Evolutionary conservation across 2,797 vertebrate species (phyloP).

Genomic region (Morus bassanus): DNA sequence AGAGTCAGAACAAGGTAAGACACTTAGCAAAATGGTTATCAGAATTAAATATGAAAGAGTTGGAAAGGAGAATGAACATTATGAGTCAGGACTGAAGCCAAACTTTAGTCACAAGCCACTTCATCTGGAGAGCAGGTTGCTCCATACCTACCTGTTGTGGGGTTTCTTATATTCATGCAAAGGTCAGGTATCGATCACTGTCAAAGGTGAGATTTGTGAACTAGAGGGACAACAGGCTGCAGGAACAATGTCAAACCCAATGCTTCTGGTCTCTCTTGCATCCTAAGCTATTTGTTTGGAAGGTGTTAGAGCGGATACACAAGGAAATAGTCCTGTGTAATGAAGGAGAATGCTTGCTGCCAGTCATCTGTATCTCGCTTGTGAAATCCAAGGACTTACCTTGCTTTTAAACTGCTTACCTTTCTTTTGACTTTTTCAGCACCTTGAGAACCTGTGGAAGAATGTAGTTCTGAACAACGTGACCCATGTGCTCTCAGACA

Average conservation of each 20-base stretch:
- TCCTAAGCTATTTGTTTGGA: background rate
- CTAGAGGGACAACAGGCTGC: background rate
- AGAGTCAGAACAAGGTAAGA: background rate
- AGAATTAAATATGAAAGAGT: background rate
- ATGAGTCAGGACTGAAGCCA: background rate
- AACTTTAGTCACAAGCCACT: background rate
- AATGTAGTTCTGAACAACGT: background rate
- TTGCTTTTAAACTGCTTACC: background rate
- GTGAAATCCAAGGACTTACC: background rate
- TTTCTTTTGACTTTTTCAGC: background rate
- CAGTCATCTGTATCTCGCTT: background rate
- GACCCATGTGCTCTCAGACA: background rate
- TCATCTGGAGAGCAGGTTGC: background rate
- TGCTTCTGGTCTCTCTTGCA: background rate
- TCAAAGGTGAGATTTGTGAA: background rate
- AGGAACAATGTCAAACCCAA: background rate
- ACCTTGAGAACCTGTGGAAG: background rate
- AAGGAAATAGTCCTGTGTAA: background rate
- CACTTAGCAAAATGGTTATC: background rate
- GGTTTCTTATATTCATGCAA: background rate
- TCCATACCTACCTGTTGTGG: background rate
- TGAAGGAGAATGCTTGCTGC: background rate
- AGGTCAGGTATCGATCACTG: background rate
- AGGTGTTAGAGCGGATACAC: background rate
- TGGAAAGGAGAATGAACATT: background rate